A percentile compares a stretch with the other conserved stretches of the same genome.
phyloP scores from a whole-genome alignment of 2,888 invertebrate species.

The Flexamia atlantica region DNA sequence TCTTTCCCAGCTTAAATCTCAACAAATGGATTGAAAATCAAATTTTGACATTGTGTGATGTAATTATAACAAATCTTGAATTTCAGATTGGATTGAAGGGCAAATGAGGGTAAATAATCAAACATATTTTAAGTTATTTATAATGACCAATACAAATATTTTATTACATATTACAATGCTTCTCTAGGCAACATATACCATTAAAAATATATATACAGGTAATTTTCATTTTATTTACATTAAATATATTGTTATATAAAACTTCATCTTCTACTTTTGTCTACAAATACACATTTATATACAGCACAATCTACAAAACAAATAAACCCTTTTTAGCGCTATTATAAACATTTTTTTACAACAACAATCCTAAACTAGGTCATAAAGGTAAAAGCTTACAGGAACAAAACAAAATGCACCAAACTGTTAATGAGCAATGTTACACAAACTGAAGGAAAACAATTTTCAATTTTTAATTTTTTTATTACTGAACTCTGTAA shows the following conservation, averaged over 20 bases:
- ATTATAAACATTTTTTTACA: constrained; percentile 47
- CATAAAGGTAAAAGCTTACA: constrained; percentile 19
- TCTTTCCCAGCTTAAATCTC: too few species aligned
- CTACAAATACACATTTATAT: constrained; percentile 51
- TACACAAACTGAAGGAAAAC: background rate
- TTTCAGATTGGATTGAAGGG: too few species aligned
- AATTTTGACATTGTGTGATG: too few species aligned
- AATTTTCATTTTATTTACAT: constrained; percentile 35
- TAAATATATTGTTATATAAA: constrained; percentile 51
- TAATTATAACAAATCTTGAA: too few species aligned
- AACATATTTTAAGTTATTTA: constrained; percentile 10
- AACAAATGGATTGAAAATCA: too few species aligned
- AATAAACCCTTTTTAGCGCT: constrained; percentile 23
- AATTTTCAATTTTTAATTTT: background rate
- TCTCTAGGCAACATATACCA: constrained; percentile 47
- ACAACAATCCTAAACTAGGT: constrained; percentile 44
- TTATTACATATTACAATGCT: constrained; percentile 21
- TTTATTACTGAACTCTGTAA: too few species aligned
- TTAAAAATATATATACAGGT: constrained; percentile 38
- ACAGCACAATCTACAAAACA: constrained; percentile 54
- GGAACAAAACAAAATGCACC: constrained; percentile 52
- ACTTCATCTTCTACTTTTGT: background rate
- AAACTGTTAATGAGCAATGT: constrained; percentile 10
- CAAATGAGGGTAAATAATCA: background rate
- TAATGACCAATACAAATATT: constrained; percentile 46